A percentile compares a stretch with the other conserved stretches of the same genome.
Conservation (phyloP, 2,113 vertebrate genomes). For the Catharus minimus region DNA sequence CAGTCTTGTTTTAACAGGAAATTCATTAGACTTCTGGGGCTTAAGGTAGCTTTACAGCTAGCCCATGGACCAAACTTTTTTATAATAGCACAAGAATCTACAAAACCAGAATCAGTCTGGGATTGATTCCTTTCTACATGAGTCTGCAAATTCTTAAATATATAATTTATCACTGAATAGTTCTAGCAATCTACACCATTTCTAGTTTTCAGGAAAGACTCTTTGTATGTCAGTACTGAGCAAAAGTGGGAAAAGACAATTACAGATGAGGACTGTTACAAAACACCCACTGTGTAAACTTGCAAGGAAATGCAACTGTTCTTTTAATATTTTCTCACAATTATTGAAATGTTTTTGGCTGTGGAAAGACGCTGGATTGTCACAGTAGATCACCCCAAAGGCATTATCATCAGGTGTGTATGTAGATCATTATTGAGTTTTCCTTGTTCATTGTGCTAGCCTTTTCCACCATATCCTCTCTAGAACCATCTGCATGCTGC, state of each 20-base stretch:
- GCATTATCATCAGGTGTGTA: neutral
- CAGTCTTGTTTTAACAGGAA: neutral
- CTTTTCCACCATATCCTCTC: neutral
- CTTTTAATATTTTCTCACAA: neutral
- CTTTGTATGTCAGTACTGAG: neutral
- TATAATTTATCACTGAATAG: neutral
- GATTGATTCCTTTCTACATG: neutral
- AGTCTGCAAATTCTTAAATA: neutral
- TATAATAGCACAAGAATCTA: neutral
- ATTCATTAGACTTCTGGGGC: neutral
- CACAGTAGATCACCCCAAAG: neutral
- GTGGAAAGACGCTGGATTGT: neutral
- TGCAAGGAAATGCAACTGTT: neutral
- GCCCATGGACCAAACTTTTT: neutral
- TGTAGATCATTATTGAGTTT: neutral
- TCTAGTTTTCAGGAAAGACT: neutral
- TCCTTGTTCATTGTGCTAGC: neutral
- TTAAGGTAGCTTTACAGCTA: neutral
- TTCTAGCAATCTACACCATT: neutral
- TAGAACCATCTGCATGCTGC: neutral
- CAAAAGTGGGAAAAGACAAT: neutral
- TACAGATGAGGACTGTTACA: neutral
- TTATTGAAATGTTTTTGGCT: neutral
- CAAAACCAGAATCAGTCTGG: neutral
- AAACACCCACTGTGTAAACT: neutral